phyloP scores from a whole-genome alignment of 1,140 invertebrate genomes.

The Oscheius sp. region DNA sequence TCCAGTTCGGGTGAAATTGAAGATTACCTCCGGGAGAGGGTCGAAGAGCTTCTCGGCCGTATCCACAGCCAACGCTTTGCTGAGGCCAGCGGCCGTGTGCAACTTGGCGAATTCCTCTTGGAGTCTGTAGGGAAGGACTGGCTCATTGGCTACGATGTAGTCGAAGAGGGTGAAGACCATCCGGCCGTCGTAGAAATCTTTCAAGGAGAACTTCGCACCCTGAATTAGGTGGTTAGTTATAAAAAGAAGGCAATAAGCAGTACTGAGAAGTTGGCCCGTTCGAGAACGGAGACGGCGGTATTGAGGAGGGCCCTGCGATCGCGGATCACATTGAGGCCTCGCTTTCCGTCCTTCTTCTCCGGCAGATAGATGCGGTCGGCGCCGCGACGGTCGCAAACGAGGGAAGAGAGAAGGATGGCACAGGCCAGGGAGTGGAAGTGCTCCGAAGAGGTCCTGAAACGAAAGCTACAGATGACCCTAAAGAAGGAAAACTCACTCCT shows the following conservation, averaged over 20 bases:
- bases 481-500: neutral
- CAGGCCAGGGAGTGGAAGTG: slow-evolving; percentile 49
- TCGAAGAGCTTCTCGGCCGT: slow-evolving; percentile 49
- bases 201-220: slow-evolving; percentile 25
- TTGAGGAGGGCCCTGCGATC: slow-evolving; percentile 35
- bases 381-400: slow-evolving; percentile 42
- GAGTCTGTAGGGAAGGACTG: slow-evolving; percentile 45
- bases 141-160: slow-evolving; percentile 35
- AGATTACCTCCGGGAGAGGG: slow-evolving; percentile 43
- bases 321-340: slow-evolving; percentile 36
- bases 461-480: slow-evolving; percentile 24
- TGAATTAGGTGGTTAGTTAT: slow-evolving; percentile 1
- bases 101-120: slow-evolving; percentile 55
- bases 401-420: slow-evolving; percentile 51
- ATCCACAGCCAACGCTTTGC: slow-evolving; percentile 48
- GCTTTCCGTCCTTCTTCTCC: slow-evolving; percentile 20
- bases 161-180: slow-evolving; percentile 48
- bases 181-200: slow-evolving; percentile 48
- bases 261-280: slow-evolving; percentile 18
- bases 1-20: too few relatives aligned
- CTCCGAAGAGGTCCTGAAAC: slow-evolving; percentile 29
- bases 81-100: slow-evolving; percentile 47
- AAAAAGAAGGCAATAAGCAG: neutral
- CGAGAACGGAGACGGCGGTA: slow-evolving; percentile 25
- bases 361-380: slow-evolving; percentile 43